Evolutionary conservation across 1,140 invertebrate species (phyloP).

Genomic region (Drosophila orena): DNA sequence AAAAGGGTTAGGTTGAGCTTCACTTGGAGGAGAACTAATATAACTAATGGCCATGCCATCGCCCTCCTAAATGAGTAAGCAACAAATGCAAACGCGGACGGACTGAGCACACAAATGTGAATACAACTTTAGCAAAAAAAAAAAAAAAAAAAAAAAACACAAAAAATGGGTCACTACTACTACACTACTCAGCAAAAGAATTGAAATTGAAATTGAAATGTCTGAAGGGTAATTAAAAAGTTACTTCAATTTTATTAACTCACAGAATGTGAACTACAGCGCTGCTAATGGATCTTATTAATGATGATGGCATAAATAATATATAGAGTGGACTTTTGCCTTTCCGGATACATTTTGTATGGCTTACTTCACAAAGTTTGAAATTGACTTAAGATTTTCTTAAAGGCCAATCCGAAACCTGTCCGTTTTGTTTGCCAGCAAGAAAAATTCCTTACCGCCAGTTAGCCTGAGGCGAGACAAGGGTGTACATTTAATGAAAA

Average conservation of each 20-base stretch:
- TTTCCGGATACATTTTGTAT: neutral
- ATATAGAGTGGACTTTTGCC: too few species aligned
- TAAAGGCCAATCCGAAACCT: neutral
- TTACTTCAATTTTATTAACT: too few species aligned
- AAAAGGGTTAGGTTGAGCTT: constrained; percentile 47
- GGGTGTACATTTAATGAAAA: constrained; percentile 46
- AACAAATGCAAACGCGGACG: constrained; percentile 21
- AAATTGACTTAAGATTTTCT: neutral
- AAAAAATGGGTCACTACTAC: neutral
- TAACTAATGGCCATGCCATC: constrained; percentile 50
- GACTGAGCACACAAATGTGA: neutral
- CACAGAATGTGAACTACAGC: too few species aligned
- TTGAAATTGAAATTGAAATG: neutral
- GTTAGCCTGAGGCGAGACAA: constrained; percentile 13
- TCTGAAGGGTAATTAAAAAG: neutral
- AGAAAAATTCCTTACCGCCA: constrained; percentile 11
- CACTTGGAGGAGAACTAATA: constrained; percentile 53
- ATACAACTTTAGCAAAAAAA: constrained; percentile 14
- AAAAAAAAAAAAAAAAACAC: constrained; percentile 6
- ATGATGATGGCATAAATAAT: too few species aligned
- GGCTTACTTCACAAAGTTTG: neutral
- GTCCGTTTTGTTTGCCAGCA: constrained; percentile 9
- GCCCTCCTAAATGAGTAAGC: constrained; percentile 53
- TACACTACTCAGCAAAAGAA: constrained; percentile 5
- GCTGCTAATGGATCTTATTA: too few species aligned